phyloP scores from a whole-genome alignment of 2,113 vertebrate genomes.

The Baryphthengus martii region DNA sequence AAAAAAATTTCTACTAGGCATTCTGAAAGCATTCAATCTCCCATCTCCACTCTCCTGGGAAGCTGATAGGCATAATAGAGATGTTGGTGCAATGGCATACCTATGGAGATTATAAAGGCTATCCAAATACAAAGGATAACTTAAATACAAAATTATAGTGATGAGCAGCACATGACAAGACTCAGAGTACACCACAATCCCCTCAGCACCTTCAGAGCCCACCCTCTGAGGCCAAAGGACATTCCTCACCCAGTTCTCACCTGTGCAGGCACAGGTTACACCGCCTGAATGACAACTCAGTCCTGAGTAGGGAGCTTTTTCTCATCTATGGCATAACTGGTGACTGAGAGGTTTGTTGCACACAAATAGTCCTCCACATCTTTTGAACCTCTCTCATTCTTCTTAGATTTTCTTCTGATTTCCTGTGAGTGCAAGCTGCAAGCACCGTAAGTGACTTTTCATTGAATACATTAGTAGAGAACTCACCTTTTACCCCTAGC shows the following conservation, averaged over 20 bases:
- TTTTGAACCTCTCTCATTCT: neutral
- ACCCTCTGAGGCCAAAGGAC: neutral
- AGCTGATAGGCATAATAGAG: neutral
- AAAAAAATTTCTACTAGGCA: neutral
- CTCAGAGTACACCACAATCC: fast-evolving
- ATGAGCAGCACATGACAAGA: neutral
- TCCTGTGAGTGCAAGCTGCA: neutral
- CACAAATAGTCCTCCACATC: neutral
- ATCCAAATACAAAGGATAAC: neutral
- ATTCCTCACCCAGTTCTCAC: neutral
- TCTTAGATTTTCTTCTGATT: neutral
- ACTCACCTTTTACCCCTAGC: neutral
- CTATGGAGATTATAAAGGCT: neutral
- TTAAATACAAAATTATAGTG: neutral
- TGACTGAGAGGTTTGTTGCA: neutral
- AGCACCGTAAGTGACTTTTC: neutral
- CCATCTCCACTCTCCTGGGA: neutral
- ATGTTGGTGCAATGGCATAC: neutral
- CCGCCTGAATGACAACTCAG: neutral
- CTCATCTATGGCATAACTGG: neutral
- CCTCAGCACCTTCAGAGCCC: neutral
- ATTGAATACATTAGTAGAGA: neutral
- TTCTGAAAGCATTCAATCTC: neutral
- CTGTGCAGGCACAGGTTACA: fast-evolving
- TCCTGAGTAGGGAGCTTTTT: neutral